Base-by-base conservation (phyloP, 2,797 vertebrate species). In the Mallotus villosus region DNA sequence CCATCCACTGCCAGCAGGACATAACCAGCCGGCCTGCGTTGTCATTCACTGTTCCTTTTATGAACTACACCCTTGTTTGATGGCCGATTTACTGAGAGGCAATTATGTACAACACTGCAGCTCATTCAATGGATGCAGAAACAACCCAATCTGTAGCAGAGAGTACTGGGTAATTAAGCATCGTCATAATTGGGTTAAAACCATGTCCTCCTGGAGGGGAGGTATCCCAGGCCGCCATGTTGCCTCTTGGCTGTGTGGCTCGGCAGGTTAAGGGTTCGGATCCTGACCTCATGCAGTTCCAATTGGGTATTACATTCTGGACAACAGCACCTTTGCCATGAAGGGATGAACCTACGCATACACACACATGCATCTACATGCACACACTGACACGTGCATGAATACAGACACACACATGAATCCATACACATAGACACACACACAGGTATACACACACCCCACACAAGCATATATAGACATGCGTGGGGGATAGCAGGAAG, bases 141-240 rank as follows among this genome's bases (percentile, higher is more conserved):
- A 71, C 68, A 2, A 63, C 74, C 59, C 63, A 51, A 80, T 59
- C 51, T 71, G 77, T 3, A 51, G 79, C 67, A 58, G 17, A 24
- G 65, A 75, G 73, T 32, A 57, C 58, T 73, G 68, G 41, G 70
- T 25, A 53, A 53, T 63, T 16, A 61, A 65, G 60, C 49, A 61
- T 53, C 49, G 73, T 78, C 76, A 76, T 68, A 80, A 83, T 86
- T 37, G 84, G 85, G 87, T 85, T 81, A 78, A 90, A 41, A 86
- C 75, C 75, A 84, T 86, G 89, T 90, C 81, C 87, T 86, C 61
- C 72, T 8, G 69, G 71, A 79, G 29, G 84, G 86, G 71, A 84
- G 85, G 85, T 74, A 86, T 90, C 85, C 86, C 82, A 59, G 75
- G 53, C 78, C 70, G 80, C 80, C 73, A 74, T 70, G 79, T 70